These are phyloP conservation scores for Silurus aristotelis DNA, from an alignment of 2,797 vertebrate species.

Conservation along the genomic window DNA sequence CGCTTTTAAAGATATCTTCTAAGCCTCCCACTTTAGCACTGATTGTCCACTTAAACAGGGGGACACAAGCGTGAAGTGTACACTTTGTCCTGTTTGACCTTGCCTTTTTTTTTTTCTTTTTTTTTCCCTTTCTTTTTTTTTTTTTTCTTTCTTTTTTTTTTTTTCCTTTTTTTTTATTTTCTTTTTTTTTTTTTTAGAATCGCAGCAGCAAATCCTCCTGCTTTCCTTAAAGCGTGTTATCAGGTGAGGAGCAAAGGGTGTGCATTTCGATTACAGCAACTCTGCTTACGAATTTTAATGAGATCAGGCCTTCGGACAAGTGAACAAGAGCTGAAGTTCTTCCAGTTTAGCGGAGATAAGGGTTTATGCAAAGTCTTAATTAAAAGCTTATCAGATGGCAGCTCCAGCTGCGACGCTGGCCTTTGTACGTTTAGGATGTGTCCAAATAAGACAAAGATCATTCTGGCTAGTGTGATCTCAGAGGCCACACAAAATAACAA, in stretches of 20 bases:
- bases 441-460: not conserved
- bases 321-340: slow-evolving; percentile 36
- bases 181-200: not conserved
- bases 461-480: not conserved
- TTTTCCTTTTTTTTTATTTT: too few species aligned
- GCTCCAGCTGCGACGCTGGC: slow-evolving; percentile 8
- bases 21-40: slow-evolving; percentile 18
- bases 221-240: slow-evolving; percentile 26
- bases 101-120: not conserved
- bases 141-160: not conserved
- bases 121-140: too few species aligned
- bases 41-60: slow-evolving; percentile 26
- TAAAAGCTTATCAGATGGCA: slow-evolving; percentile 54
- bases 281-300: slow-evolving; percentile 50
- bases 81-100: slow-evolving; percentile 26
- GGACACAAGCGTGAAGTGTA: slow-evolving; percentile 14
- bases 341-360: slow-evolving; percentile 53
- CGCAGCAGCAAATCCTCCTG: slow-evolving; percentile 4
- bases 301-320: slow-evolving; percentile 46
- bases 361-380: slow-evolving; percentile 57
- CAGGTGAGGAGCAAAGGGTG: slow-evolving; percentile 31
- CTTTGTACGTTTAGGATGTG: slow-evolving; percentile 21
- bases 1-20: slow-evolving; percentile 14
- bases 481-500: not conserved
- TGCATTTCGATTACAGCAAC: slow-evolving; percentile 28